Evolutionary conservation across 92 coral and sea anemone genomes (phyloP).

Genomic region (Actinernus sp.): DNA sequence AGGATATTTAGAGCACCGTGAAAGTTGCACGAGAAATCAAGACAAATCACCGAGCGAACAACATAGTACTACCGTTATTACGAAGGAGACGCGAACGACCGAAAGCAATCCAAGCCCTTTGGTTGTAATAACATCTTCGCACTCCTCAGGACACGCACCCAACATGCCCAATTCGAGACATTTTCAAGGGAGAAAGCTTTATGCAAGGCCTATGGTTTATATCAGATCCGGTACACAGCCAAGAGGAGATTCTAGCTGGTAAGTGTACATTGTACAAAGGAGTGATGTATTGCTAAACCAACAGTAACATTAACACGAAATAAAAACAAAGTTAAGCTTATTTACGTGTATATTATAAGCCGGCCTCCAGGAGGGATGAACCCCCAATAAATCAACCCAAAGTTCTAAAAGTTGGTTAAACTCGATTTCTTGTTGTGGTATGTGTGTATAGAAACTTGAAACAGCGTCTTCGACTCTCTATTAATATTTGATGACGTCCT

Average conservation of each 20-base stretch:
- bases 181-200: conserved; percentile 48
- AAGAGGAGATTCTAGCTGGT: conserved; percentile 3
- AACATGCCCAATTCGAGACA: conserved; percentile 37
- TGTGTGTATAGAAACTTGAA: too few species aligned
- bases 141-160: conserved; percentile 5
- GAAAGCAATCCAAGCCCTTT: conserved; percentile 27
- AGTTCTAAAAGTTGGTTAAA: too few species aligned
- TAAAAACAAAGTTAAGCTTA: too few species aligned
- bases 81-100: conserved; percentile 40
- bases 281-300: too few species aligned
- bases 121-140: conserved; percentile 41
- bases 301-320: too few species aligned
- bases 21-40: conserved; percentile 12
- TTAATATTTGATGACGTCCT: too few species aligned
- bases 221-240: conserved; percentile 19
- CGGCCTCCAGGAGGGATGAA: too few species aligned
- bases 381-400: too few species aligned
- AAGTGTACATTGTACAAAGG: too few species aligned
- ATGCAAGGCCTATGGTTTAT: conserved; percentile 25
- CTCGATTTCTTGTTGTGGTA: too few species aligned
- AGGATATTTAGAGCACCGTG: conserved; percentile 11
- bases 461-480: too few species aligned
- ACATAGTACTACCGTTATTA: conserved; percentile 21
- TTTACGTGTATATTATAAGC: too few species aligned
- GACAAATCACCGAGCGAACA: background rate